Evolutionary conservation across 2,113 vertebrate genomes (phyloP), one percentile per base, ranked within the genome.

Genomic region (Microcebus murinus): DNA sequence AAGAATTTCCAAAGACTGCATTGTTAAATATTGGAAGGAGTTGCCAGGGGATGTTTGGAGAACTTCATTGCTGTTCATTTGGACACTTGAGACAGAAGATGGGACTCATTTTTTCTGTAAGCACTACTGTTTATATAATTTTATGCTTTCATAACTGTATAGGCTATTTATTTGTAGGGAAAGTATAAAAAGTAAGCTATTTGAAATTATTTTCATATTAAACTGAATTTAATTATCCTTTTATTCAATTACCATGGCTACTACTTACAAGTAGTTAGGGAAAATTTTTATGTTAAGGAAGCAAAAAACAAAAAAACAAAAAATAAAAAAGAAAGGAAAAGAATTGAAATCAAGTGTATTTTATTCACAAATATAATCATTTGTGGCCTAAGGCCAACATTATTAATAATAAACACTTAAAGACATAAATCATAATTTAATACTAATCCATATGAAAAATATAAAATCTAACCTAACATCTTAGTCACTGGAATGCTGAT

Each of bases 401-500:
- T 52, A 93, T 89, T 93, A 87, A 91, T 87, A 94, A 68, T 85
- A 90, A 93, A 89, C 29, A 42, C 11, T 70, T 83, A 50, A 81
- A 65, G 27, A 80, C 15, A 87, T 89, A 80, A 93, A 91, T 97
- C 65, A 95, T 94, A 68, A 94, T 95, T 92, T 94, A 55, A 6
- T 88, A 94, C 45, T 90, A 90, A 96, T 93, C 61, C 20, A n/a
- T 87, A 88, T 84, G 45, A 93, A 94, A 94, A 96, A 74, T 87
- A 76, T 77, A 79, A 91, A 31, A 68, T 94, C 65, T 92, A 97
- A 97, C 57, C 68, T 90, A 97, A 96, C 39, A 65, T 90, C 21
- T 36, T 20, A 77, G 55, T 95, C 52, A 45, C 25, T 93, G 93
- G 39, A 77, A 80, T 91, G 93, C 93, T 81, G 79, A 85, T 79